These are phyloP conservation scores for Cerastoderma edule DNA, from an alignment of 2,888 invertebrate species.

Conservation along the genomic window DNA sequence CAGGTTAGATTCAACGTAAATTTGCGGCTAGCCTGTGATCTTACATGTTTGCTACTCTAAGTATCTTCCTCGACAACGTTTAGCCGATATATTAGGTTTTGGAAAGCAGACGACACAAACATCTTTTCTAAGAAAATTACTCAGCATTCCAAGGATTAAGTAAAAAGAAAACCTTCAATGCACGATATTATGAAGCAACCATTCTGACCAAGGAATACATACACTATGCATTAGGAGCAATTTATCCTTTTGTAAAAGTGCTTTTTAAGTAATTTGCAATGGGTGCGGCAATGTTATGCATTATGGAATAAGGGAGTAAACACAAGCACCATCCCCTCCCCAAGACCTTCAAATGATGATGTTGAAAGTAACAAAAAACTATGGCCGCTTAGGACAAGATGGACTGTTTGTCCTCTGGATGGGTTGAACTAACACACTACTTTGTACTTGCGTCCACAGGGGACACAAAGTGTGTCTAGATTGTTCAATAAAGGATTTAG, in stretches of 20 bases:
- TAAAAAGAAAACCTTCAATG: not conserved
- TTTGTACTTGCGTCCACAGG: too few species aligned
- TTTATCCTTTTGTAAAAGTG: not conserved
- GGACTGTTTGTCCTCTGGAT: too few species aligned
- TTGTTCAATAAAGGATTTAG: too few species aligned
- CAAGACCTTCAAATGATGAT: not conserved
- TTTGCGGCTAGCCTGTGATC: too few species aligned
- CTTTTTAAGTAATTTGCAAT: not conserved
- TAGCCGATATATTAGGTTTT: too few species aligned
- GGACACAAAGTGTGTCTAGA: too few species aligned
- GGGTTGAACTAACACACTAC: too few species aligned
- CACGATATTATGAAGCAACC: not conserved
- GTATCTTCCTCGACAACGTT: too few species aligned
- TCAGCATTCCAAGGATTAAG: not conserved
- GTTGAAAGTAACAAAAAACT: too few species aligned
- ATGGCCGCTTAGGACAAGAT: too few species aligned
- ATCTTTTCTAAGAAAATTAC: not conserved
- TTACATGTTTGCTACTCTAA: too few species aligned
- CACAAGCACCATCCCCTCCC: not conserved
- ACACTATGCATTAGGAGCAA: not conserved
- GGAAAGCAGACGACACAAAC: not conserved
- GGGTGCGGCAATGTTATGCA: not conserved
- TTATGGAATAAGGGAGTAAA: not conserved
- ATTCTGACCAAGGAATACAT: not conserved
- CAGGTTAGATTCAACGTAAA: too few species aligned